Base-by-base conservation (phyloP, 2,888 invertebrate genomes). In the Caenorhabditis japonica region DNA sequence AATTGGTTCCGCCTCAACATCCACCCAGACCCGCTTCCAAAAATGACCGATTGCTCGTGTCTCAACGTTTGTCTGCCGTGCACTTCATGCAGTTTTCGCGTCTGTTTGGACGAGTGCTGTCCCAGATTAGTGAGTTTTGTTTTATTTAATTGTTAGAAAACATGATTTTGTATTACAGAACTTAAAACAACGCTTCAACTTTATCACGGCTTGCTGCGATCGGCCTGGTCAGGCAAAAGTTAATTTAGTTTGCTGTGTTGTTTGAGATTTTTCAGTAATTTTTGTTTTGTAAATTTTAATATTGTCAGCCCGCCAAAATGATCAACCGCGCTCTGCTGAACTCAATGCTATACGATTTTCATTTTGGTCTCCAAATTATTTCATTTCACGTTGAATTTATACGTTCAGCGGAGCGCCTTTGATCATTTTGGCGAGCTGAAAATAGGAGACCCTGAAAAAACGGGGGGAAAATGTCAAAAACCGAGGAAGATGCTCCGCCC, bases 41-140 rank as follows among this genome's bases (percentile, higher is more conserved):
- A 36, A 61, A 60, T 70, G 69, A 23, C 60, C 17, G 69, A 70
- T 34, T 70, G 47, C 30, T 61, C 69, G 17, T 70, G 55, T 36
- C 21, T 70, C 0, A 70, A 60, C 15, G 53, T 43, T 2, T 70
- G 60, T 33, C 3, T 47, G 1, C 60, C 69, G 13, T 70, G 69
- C 33, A 60, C 33, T n/a, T 49, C 60, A 4, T 70, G 69, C 36
- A 53, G 49, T 41, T 70, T 70, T 8, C 39, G 69, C 15, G 33
- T 23, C 12, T 33, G 27, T 27, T 21, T 70, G 12, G 39, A 49
- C 15, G 23, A 27, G 13, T 55, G 47, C 25, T 70, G 55, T 23
- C 69, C 69, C 0, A 60, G 55, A 70, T 15, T 66, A 17, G 56
- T 56, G 2, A 30, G 30, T 30, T 41, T 41, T 19, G 5, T 19